Evolutionary conservation across 1,140 invertebrate genomes (phyloP), one percentile per base, ranked within the genome.

Genomic region (Gryon sp.): DNA sequence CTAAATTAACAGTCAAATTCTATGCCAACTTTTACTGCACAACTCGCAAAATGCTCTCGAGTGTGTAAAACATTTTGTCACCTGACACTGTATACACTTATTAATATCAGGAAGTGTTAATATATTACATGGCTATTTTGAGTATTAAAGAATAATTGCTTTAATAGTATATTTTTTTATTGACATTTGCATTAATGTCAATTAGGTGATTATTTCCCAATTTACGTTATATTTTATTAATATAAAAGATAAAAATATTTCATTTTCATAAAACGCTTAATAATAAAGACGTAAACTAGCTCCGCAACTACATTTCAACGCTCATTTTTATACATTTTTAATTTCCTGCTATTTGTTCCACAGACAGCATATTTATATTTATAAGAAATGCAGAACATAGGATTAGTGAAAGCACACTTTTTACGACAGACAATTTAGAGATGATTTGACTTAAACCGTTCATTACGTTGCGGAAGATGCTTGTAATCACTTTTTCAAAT

Each of bases 1-100:
- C 62, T 36, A 72, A 78, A 78, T 78, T 78, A 77, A 77, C 75
- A 53, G 74, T 43, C 66, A 48, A 50, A 76, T 69, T 9, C 60
- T 12, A 57, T 43, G 63, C 50, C 65, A 69, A 69, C 57, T 76
- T 66, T 63, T 57, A 70, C 19, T 62, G 62, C 55, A 40, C 36
- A 34, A 6, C 20, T 30, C 24, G 59, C 63, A 59, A 50, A 70
- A 65, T 4, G 52, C 18, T 48, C 9, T 18, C 53, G 38, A 36
- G 12, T 45, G 55, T 68, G 48, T 41, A 46, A 68, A 76, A 46
- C 38, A 57, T 69, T 76, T 69, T 69, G 48, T 69, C 73, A 52
- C 43, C 12, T 3, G 24, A 18, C 12, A n/a, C n/a, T n/a, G n/a
- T n/a, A n/a, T n/a, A n/a, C n/a, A n/a, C n/a, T n/a, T n/a, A n/a